Percentiles rank a stretch among this genome's conserved stretches.
Conservation (phyloP, 2,888 invertebrate genomes). For the Oscheius onirici region DNA sequence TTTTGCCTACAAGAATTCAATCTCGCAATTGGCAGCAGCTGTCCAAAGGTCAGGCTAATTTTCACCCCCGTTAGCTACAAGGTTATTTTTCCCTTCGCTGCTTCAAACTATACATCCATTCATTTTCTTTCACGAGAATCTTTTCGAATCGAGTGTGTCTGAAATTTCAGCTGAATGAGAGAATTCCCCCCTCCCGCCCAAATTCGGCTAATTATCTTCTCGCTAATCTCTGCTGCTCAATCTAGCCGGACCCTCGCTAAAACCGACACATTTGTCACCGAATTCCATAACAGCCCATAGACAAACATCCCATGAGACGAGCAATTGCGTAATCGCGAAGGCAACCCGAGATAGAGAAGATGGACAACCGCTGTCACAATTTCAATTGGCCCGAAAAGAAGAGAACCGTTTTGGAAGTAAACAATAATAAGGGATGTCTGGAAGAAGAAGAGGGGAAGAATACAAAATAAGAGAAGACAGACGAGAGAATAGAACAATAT, state of each 20-base stretch:
- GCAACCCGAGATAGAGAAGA: background rate
- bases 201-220: constrained; percentile 10
- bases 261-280: constrained; percentile 8
- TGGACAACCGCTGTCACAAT: constrained; percentile 4
- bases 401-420: background rate
- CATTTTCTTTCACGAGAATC: background rate
- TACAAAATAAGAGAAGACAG: too few relatives aligned
- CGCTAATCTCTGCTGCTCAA: constrained; percentile 13
- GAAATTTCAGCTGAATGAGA: background rate
- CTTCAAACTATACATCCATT: background rate
- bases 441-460: too few relatives aligned
- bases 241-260: too few relatives aligned
- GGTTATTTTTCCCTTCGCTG: background rate
- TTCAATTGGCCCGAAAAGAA: background rate
- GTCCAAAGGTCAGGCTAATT: constrained; percentile 3
- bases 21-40: constrained; percentile 6
- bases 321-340: constrained; percentile 22
- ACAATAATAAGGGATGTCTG: too few relatives aligned
- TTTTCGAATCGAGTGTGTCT: background rate
- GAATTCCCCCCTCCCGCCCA: too few relatives aligned
- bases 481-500: too few relatives aligned
- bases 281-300: constrained; percentile 15
- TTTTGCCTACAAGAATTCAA: constrained; percentile 9
- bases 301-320: background rate
- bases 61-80: background rate